A percentile compares a stretch with the other conserved stretches of the same genome.
These are phyloP conservation scores for Nymphalis io DNA, from an alignment of 1,140 invertebrate genomes.

Conservation along the genomic window DNA sequence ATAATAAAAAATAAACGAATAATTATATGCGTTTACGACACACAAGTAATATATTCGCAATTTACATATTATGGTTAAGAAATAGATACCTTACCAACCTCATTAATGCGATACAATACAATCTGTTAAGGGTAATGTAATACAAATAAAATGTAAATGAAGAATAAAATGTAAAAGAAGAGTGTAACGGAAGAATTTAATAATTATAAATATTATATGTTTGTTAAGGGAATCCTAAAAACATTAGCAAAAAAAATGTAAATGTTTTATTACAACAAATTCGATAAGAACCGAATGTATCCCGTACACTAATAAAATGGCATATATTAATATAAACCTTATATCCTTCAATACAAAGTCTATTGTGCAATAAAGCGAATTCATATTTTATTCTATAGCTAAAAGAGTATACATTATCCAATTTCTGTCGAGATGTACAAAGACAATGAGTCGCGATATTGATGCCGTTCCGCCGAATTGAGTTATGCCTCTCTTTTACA, in stretches of 20 bases:
- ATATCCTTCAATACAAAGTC: slow-evolving; percentile 3
- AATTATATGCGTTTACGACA: too few species aligned
- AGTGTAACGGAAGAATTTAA: too few species aligned
- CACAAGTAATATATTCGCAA: too few species aligned
- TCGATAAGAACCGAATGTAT: slow-evolving; percentile 14
- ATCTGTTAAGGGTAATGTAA: too few species aligned
- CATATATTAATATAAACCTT: slow-evolving; percentile 4
- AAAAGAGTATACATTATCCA: slow-evolving; percentile 42
- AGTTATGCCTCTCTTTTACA: slow-evolving; percentile 38
- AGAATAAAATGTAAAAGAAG: too few species aligned
- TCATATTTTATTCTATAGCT: slow-evolving; percentile 23
- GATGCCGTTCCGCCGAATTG: slow-evolving; percentile 39
- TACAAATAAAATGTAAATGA: too few species aligned
- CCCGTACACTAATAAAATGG: not conserved
- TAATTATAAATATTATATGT: too few species aligned
- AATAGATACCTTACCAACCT: too few species aligned
- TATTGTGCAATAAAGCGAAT: slow-evolving; percentile 27
- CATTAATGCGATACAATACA: too few species aligned
- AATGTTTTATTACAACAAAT: slow-evolving; percentile 14
- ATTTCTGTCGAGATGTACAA: slow-evolving; percentile 39
- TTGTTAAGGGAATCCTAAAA: not conserved
- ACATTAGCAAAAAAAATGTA: not conserved
- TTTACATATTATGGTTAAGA: too few species aligned
- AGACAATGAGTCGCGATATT: slow-evolving; percentile 42
- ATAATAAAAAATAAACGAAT: too few species aligned